Evolutionary conservation across 2,113 vertebrate genomes (phyloP), one percentile per base, ranked within the genome.

Genomic region (Sciurus niger): DNA sequence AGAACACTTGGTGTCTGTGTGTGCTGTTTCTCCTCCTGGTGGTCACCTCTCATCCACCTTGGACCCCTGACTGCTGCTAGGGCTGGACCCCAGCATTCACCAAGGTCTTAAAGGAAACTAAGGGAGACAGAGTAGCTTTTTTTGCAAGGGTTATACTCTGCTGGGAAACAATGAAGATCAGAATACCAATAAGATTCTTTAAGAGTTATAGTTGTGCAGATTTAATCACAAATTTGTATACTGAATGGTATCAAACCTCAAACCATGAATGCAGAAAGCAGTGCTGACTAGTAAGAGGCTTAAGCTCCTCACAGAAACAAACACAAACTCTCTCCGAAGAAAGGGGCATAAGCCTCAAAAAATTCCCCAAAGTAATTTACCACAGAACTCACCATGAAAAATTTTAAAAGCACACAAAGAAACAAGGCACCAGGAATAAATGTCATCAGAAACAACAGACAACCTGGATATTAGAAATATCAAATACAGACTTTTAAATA

Each of bases 201-300:
- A 37, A 10, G 70, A 70, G 40, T 13, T 46, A 72, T 4, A 48
- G 25, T n/a, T 77, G 34, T 25, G 12, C 40, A 77, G 32, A 87
- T 68, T 46, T 68, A 96, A 87, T 55, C 76, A 34, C 74, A 76
- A 53, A 63, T 94, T 83, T 34, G 14, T 16, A 70, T 25, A 88
- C 17, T 12, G 2, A 4, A 58, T 51, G 28, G 34, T 73, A 63
- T 58, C 37, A 94, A 90, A n/a, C n/a, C 22, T 91, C 65, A 80
- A 87, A 11, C 76, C 40, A 60, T 34, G 37, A 76, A 48, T 34
- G 32, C 12, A 76, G 12, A 92, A 58, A 82, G 37, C 4, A 32
- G 24, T 83, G 82, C 68, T 91, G 76, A 79, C 65, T 34, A 11
- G 32, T 17, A 74, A 58, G 30, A 53, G 28, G 58, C 60, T 40